A percentile compares a stretch with the other conserved stretches of the same genome.
These are phyloP conservation scores for Spilosoma lubricipeda DNA, from an alignment of 2,888 invertebrate genomes.

Conservation along the genomic window DNA sequence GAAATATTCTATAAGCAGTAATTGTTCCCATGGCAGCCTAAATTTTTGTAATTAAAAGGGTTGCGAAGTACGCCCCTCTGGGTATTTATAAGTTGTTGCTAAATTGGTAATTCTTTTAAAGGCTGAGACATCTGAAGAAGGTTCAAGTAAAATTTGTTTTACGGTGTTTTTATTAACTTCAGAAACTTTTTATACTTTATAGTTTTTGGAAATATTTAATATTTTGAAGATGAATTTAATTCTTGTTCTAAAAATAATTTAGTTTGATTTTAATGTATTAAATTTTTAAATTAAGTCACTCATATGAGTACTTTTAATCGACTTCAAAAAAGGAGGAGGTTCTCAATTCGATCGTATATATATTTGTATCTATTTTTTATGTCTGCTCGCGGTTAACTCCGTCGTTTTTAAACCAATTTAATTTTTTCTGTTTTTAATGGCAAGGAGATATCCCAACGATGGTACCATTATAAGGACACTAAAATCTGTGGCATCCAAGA, in stretches of 20 bases:
- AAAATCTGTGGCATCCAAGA: no score
- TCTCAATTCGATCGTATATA: no score
- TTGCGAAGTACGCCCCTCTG: constrained; percentile 29
- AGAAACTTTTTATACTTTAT: background rate
- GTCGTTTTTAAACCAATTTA: no score
- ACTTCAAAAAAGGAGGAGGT: no score
- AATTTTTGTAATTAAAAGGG: constrained; percentile 49
- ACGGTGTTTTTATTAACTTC: background rate
- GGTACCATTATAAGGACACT: no score
- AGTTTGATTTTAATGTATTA: no score
- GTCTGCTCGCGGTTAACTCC: no score
- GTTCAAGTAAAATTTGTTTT: constrained; percentile 9
- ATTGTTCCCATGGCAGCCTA: constrained; percentile 40
- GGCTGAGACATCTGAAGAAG: constrained; percentile 37
- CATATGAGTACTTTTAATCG: no score
- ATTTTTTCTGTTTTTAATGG: no score
- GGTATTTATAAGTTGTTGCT: constrained; percentile 47
- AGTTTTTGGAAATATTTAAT: background rate
- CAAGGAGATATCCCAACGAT: no score
- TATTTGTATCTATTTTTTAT: no score
- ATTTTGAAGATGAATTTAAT: background rate
- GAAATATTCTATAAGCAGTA: constrained; percentile 39
- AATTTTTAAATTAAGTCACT: no score
- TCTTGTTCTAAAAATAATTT: background rate
- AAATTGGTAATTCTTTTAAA: constrained; percentile 36